Conservation (phyloP, 1,140 invertebrate genomes). For the Drosophila neocordata region DNA sequence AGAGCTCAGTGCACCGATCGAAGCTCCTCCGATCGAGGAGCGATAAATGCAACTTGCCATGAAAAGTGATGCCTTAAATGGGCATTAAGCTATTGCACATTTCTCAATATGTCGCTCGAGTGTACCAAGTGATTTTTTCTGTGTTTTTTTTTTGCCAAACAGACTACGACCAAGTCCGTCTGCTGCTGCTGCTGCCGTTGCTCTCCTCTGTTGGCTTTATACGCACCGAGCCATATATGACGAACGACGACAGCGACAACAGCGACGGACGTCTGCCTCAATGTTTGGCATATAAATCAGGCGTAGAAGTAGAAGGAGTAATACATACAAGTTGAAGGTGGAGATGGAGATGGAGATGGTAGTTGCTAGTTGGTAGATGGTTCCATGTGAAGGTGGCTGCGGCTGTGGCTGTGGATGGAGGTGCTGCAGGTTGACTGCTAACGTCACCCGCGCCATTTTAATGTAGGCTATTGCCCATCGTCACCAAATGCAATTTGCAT, state of each 20-base stretch:
- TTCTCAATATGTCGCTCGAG: conserved; percentile 82
- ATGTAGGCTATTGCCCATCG: conserved; percentile 23
- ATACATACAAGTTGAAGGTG: conserved; percentile 7
- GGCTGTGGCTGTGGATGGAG: too few species aligned
- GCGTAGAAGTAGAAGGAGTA: conserved; percentile 5
- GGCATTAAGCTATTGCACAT: conserved; percentile 82
- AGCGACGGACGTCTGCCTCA: conserved; percentile 22
- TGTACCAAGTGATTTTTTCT: conserved; percentile 76
- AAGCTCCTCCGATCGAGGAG: conserved; percentile 47
- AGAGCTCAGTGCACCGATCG: conserved; percentile 60
- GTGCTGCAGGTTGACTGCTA: background rate
- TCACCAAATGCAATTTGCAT: conserved; percentile 41
- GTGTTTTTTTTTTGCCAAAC: conserved; percentile 36
- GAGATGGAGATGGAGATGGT: background rate
- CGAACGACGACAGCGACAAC: conserved; percentile 48
- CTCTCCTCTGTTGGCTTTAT: conserved; percentile 65
- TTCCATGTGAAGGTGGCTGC: too few species aligned
- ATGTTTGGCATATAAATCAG: conserved; percentile 75
- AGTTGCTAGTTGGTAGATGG: conserved; percentile 20
- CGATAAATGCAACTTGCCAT: conserved; percentile 82
- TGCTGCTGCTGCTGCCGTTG: conserved; percentile 11
- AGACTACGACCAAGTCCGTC: conserved; percentile 13
- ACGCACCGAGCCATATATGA: conserved; percentile 78
- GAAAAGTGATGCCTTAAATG: conserved; percentile 81
- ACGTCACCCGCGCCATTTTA: conserved; percentile 59